Conservation (phyloP, 2,888 invertebrate species). For the Tipula confusa region DNA sequence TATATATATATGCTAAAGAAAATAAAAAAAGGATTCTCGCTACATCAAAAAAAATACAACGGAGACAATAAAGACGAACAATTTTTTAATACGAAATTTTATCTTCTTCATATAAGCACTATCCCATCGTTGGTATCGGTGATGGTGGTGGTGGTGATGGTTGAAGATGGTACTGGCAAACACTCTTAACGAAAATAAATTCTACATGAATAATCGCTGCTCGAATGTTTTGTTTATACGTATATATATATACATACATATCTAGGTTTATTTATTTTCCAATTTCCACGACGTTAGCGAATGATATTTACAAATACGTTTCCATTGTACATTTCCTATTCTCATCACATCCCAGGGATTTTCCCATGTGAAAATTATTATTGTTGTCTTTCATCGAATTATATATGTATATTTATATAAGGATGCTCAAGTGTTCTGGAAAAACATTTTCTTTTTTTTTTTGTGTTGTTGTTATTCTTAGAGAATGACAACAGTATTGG, state of each 20-base stretch:
- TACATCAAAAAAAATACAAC: not conserved
- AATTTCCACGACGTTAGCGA: not conserved
- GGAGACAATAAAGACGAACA: not conserved
- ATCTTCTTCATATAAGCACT: not conserved
- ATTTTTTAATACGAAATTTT: not conserved
- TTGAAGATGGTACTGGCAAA: not conserved
- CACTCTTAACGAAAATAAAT: not conserved
- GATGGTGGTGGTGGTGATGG: not conserved
- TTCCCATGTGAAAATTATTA: not conserved
- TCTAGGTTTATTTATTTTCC: constrained; percentile 14
- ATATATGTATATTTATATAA: too few relatives aligned
- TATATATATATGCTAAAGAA: not conserved
- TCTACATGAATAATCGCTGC: not conserved
- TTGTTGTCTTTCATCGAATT: not conserved
- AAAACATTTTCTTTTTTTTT: not conserved
- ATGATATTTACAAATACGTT: not conserved
- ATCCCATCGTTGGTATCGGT: not conserved
- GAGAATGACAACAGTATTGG: not conserved
- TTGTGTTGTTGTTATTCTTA: too few relatives aligned
- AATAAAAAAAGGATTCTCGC: not conserved
- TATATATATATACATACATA: too few relatives aligned
- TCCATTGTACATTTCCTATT: not conserved
- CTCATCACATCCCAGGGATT: not conserved
- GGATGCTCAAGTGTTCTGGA: not conserved
- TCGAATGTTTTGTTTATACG: not conserved